phyloP scores from a whole-genome alignment of 2,113 vertebrate species.

The Mormyrus iriodes region DNA sequence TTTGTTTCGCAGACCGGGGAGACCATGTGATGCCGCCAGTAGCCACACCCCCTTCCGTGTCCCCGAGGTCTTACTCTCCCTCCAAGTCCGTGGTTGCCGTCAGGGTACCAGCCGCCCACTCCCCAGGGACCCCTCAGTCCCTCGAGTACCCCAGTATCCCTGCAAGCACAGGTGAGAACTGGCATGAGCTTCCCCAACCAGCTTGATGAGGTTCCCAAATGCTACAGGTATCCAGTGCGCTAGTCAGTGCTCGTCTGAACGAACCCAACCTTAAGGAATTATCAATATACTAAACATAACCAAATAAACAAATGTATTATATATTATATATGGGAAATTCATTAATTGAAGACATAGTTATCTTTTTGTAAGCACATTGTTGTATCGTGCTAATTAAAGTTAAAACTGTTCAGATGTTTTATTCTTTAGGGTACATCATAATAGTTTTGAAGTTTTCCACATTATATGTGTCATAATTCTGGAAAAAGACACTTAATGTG shows the following conservation, averaged over 20 bases:
- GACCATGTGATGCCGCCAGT: conserved; percentile 78
- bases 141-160: conserved; percentile 75
- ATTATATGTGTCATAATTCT: background rate
- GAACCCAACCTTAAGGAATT: background rate
- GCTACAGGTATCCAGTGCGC: background rate
- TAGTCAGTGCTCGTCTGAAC: background rate
- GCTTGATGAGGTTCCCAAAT: background rate
- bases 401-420: background rate
- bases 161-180: conserved; percentile 76
- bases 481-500: background rate
- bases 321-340: background rate
- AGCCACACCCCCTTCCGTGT: conserved; percentile 72
- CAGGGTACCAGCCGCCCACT: conserved; percentile 72
- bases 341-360: background rate
- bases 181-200: background rate
- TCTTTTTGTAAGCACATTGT: background rate
- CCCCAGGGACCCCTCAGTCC: conserved; percentile 77
- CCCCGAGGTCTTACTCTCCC: conserved; percentile 82
- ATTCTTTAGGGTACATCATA: background rate
- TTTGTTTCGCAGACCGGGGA: conserved; percentile 60
- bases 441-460: background rate
- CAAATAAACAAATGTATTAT: background rate
- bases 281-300: background rate
- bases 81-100: conserved; percentile 79
- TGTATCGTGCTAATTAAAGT: background rate